Conservation (phyloP, 2,113 vertebrate species). For the Mormyrus iriodes region DNA sequence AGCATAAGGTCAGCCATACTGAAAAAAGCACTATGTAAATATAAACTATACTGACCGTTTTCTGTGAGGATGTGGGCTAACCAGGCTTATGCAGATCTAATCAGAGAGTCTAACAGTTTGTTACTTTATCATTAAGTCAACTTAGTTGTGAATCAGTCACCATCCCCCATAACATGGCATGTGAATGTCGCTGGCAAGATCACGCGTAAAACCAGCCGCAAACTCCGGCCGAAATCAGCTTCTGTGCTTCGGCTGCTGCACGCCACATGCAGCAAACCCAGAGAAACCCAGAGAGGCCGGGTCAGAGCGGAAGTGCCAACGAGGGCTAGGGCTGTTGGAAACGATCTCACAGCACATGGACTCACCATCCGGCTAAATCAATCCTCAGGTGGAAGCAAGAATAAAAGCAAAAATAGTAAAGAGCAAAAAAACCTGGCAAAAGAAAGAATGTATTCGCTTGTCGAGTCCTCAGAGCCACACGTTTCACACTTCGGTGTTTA, state of each 20-base stretch:
- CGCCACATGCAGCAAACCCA: not conserved
- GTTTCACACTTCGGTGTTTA: not conserved
- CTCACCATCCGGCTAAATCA: not conserved
- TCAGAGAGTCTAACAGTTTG: not conserved
- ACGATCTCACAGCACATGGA: not conserved
- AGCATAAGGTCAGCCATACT: not conserved
- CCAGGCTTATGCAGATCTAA: not conserved
- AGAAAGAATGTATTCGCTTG: not conserved
- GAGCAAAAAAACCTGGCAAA: not conserved
- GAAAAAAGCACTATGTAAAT: not conserved
- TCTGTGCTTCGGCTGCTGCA: not conserved
- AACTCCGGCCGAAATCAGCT: not conserved
- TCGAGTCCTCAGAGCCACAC: not conserved
- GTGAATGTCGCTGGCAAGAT: conserved; percentile 16
- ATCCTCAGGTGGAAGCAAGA: not conserved
- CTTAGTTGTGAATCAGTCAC: not conserved
- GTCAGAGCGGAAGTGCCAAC: not conserved
- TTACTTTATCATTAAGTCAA: conserved; percentile 33
- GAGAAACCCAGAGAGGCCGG: not conserved
- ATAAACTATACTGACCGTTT: not conserved
- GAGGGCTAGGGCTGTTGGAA: not conserved
- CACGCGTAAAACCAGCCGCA: not conserved
- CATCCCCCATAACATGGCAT: conserved; percentile 25
- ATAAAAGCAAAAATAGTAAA: not conserved
- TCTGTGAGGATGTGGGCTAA: not conserved